These are phyloP conservation scores for Dendrocincla fuliginosa DNA, from an alignment of 2,797 vertebrate species.

Conservation along the genomic window DNA sequence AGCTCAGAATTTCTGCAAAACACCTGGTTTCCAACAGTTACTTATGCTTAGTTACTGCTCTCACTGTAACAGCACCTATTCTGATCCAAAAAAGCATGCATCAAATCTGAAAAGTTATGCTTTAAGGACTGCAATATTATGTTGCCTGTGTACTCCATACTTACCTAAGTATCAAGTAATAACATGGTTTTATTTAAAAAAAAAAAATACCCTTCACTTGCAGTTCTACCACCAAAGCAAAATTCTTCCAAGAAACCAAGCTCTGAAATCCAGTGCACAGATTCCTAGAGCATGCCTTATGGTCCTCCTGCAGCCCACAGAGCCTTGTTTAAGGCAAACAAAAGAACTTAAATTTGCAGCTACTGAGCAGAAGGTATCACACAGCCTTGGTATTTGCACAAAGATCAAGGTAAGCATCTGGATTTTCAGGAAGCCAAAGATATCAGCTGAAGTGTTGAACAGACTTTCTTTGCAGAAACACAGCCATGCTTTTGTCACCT, in stretches of 20 bases:
- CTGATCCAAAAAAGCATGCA: not conserved
- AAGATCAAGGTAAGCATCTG: not conserved
- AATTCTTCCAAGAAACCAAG: not conserved
- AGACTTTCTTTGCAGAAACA: not conserved
- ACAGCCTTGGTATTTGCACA: not conserved
- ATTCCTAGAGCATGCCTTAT: fast-evolving
- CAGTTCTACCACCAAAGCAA: not conserved
- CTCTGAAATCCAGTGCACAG: not conserved
- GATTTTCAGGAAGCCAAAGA: not conserved
- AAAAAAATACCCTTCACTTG: not conserved
- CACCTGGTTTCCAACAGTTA: not conserved
- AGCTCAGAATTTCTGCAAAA: not conserved
- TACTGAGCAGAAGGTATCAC: not conserved
- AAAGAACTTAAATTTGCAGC: not conserved
- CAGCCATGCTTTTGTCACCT: not conserved
- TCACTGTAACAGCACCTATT: not conserved
- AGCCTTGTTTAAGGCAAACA: not conserved
- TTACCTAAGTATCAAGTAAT: not conserved
- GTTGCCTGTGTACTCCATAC: not conserved
- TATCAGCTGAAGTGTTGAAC: not conserved
- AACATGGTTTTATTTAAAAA: fast-evolving
- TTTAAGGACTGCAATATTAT: not conserved
- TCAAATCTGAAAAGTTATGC: not conserved
- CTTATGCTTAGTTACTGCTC: not conserved
- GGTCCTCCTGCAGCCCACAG: not conserved